Evolutionary conservation across 1,140 invertebrate species (phyloP).

Genomic region (Drosophila jambulina): DNA sequence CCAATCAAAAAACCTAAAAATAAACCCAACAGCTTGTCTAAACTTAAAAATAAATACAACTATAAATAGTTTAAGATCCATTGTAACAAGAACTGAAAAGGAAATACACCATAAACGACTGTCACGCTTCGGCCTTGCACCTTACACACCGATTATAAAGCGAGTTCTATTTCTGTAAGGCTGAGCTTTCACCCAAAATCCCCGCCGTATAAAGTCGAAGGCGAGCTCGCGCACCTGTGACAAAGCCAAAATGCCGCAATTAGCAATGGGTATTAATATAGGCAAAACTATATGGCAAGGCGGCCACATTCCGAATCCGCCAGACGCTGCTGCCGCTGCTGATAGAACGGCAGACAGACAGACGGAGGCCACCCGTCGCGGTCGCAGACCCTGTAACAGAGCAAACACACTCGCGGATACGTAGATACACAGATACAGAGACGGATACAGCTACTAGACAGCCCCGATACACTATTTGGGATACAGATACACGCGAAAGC

Average conservation of each 20-base stretch:
- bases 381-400: slow-evolving; percentile 67
- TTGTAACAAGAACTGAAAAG: not conserved
- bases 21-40: not conserved
- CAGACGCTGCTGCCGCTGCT: slow-evolving; percentile 34
- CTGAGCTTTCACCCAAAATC: slow-evolving; percentile 19
- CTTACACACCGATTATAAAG: slow-evolving; percentile 2
- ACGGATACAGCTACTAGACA: slow-evolving; percentile 10
- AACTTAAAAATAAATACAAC: not conserved
- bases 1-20: not conserved
- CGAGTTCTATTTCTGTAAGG: slow-evolving; percentile 15
- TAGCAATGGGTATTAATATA: slow-evolving; percentile 51
- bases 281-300: slow-evolving; percentile 31
- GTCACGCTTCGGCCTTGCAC: not conserved
- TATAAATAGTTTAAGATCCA: not conserved
- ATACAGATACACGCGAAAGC: slow-evolving; percentile 48
- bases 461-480: slow-evolving; percentile 15
- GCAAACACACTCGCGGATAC: slow-evolving; percentile 27
- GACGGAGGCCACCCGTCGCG: slow-evolving; percentile 63
- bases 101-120: not conserved
- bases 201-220: slow-evolving; percentile 1
- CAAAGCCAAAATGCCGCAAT: slow-evolving; percentile 32
- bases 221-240: not conserved
- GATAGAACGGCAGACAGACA: slow-evolving; percentile 67
- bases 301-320: slow-evolving; percentile 33
- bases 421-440: slow-evolving; percentile 22